Base-by-base conservation (phyloP, 1,140 invertebrate species). In the Drosophila dunni region DNA sequence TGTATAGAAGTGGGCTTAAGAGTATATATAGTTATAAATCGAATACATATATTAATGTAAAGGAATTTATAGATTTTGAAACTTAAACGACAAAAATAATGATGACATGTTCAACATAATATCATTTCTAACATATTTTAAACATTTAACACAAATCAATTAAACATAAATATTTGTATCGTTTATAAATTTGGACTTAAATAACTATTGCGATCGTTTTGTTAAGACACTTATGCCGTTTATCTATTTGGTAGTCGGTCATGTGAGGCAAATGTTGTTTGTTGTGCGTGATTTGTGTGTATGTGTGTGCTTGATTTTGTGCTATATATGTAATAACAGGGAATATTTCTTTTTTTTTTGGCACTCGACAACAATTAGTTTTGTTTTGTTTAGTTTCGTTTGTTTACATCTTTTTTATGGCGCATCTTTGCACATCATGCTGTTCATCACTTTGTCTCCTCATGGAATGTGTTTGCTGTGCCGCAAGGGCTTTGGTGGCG, bases 401-500 rank as follows among this genome's bases (percentile, higher is more conserved):
- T 29, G 24, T 29, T 29, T 29, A 6, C 3, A 29, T 29, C 24
- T 29, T 29, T 29, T 44, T 9, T 88, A 88, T 86, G 79, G 84
- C 83, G 57, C 76, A 61, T 42, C 79, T 69, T 60, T 75, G 63
- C 70, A 42, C 36, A 34, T 34, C 17, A 29, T 13, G 29, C 24
- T 20, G 17, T 7, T 50, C 11, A 33, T 3, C 10, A 40, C 10
- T 33, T 66, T 38, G 50, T 44, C 56, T 46, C 9, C 61, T 68
- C 79, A 91, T 91, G 91, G 91, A 92, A 92, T 92, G 91, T 92
- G 84, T 91, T 91, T 91, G 65, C 88, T 91, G 80, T 93, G 93
- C 78, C 93, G 93, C 45, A 94, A 93, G 70, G 94, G 93, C 88
- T 94, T 94, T n/a, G 94, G 94, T 7, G 94, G 94, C 44, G 94